Percentiles rank a stretch among this genome's conserved stretches.
Evolutionary conservation across 2,113 vertebrate genomes (phyloP).

Genomic region (Oryzias celebensis): DNA sequence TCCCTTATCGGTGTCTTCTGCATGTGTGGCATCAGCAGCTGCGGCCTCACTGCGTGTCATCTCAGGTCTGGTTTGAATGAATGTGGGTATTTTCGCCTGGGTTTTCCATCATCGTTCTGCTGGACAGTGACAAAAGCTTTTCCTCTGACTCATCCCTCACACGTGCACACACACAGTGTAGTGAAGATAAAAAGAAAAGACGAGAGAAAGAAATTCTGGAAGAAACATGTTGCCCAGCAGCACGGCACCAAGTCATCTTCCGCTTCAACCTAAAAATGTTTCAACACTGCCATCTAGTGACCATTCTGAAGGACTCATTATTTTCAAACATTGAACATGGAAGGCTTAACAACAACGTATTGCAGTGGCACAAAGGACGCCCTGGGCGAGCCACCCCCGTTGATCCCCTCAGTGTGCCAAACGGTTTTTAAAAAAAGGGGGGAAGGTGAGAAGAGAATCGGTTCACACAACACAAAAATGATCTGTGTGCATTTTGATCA

Average conservation of each 20-base stretch:
- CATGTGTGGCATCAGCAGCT: conserved; percentile 43
- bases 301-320: neutral
- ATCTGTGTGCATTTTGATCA: too few relatives aligned
- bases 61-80: conserved; percentile 55
- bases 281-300: conserved; percentile 69
- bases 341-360: neutral
- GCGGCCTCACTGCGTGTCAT: conserved; percentile 45
- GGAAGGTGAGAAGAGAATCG: too few relatives aligned
- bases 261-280: conserved; percentile 9
- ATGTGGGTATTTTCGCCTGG: conserved; percentile 48
- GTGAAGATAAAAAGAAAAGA: conserved; percentile 29
- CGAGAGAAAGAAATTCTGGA: conserved; percentile 30
- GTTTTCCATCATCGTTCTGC: conserved; percentile 58
- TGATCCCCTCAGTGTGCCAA: too few relatives aligned
- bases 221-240: conserved; percentile 46
- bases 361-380: neutral
- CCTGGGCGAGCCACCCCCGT: too few relatives aligned
- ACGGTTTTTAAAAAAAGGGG: too few relatives aligned
- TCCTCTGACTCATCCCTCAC: conserved; percentile 27
- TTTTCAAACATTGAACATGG: neutral
- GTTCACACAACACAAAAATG: too few relatives aligned
- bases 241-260: conserved; percentile 14
- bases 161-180: neutral
- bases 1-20: conserved; percentile 17
- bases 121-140: conserved; percentile 52